Conservation (phyloP, 2,113 vertebrate genomes). For the Piprites chloris region DNA sequence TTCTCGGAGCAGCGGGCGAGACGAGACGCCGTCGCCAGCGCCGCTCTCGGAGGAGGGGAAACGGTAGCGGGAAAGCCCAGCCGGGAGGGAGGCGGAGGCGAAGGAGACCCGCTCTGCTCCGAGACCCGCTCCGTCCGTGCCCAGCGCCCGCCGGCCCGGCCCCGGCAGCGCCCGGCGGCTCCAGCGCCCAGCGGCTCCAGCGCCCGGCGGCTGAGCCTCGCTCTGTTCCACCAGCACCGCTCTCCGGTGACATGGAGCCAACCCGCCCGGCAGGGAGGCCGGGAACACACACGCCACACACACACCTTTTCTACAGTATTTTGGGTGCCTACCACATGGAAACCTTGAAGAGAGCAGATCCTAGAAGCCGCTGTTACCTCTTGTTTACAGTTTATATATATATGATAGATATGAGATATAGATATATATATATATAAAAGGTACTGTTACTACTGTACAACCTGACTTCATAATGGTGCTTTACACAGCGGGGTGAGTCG, state of each 20-base stretch:
- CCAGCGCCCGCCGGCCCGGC: constrained; percentile 1
- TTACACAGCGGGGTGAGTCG: constrained; percentile 81
- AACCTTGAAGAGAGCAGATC: constrained; percentile 86
- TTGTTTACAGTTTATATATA: constrained; percentile 98
- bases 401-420: constrained; percentile 78
- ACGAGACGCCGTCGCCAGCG: constrained; percentile 5
- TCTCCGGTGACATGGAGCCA: constrained; percentile 71
- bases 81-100: neutral
- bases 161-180: constrained; percentile 70
- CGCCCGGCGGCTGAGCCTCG: constrained; percentile 81
- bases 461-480: constrained; percentile 95
- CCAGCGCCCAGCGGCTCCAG: constrained; percentile 36
- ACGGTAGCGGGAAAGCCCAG: neutral
- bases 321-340: constrained; percentile 85
- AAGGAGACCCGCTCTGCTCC: constrained; percentile 14
- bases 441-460: constrained; percentile 99
- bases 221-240: constrained; percentile 71
- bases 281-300: constrained; percentile 60
- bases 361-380: constrained; percentile 90
- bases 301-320: constrained; percentile 83
- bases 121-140: neutral
- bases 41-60: neutral
- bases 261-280: constrained; percentile 67
- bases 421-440: constrained; percentile 77
- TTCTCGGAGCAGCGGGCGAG: constrained; percentile 66